Base-by-base conservation (phyloP, 2,113 vertebrate species). In the Lagopus muta region DNA sequence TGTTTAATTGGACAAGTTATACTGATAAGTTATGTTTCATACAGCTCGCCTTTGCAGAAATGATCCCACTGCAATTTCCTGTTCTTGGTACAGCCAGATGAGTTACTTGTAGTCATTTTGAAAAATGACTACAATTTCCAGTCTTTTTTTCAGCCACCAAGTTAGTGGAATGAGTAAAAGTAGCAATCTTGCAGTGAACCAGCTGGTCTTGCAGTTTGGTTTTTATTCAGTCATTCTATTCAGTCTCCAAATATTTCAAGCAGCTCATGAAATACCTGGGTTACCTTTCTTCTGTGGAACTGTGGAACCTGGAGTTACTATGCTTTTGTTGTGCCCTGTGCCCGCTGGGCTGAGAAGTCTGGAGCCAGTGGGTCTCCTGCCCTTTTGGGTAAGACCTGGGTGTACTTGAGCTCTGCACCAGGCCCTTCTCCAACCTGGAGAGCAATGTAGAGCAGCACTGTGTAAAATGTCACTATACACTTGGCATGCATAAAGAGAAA, bases 361-460 rank as follows among this genome's bases (percentile, higher is more conserved):
- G 42, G 18, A n/a, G 11, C 7, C 0, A 2, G 36, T 47, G 38
- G 32, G 45, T 45, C 28, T 25, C 19, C 10, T 71, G 20, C n/a
- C 15, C 17, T 71, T 61, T 34, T 54, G 48, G 34, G 30, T 24
- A 25, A 0, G 1, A 9, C 61, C 81, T 43, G 48, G 27, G 28
- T 5, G 21, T 60, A 22, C 17, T 28, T 43, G 36, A 30, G 40
- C 58, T 85, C 58, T n/a, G 5, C 2, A 0, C 2, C 2, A 64
- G 38, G n/a, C 25, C 43, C 32, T 71, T 45, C 65, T 74, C 47
- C 9, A 1, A 5, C 5, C 52, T 54, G 52, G 15, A 54, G 52
- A 28, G 25, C 1, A 1, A 32, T 5, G 43, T 28, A 82, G 32
- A 69, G 30, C 1, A 61, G 70, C 0, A 0, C 21, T 57, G 58